Base-by-base conservation (phyloP, 2,797 vertebrate genomes). In the Chiroxiphia lanceolata region DNA sequence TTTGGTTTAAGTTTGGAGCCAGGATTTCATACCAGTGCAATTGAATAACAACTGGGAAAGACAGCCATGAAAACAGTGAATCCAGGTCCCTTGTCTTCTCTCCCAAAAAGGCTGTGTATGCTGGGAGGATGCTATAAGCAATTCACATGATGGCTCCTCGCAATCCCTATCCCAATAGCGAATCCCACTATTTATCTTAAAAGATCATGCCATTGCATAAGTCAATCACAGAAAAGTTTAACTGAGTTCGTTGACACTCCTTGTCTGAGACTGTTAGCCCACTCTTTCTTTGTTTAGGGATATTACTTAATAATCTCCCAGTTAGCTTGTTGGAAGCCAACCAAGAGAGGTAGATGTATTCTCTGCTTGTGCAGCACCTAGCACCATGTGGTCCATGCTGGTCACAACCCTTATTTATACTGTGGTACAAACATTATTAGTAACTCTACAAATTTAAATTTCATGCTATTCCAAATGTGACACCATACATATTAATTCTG, bases 241-340 rank as follows among this genome's bases (percentile, higher is more conserved):
- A 93, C 17, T 1, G 3, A 50, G 44, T 77, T 86, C 83, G 48
- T 57, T 90, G 38, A 68, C 72, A 89, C 36, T 94, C 63, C 65
- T 63, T 51, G 18, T 47, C 42, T 83, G 90, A 72, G 64, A 84
- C 82, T 91, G 48, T 91, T 80, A 92, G 47, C 53, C 80, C 94
- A 77, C 68, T 68, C 67, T 64, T 83, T 83, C 42, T 83, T 81
- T 84, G 29, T 76, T 87, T 3, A 4, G 36, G 65, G 54, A 50
- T 61, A 91, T 96, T 88, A 84, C 47, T 89, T 94, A 84, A 76
- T 69, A 89, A 71, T 80, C 68, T 89, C 60, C 90, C 8, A 95
- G 78, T 61, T 70, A 91, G 67, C 75, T 59, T 72, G 9, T 19
- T 79, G 74, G 74, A 94, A 83, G 40, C 5, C 67, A 83, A 59